phyloP scores from a whole-genome alignment of 2,888 invertebrate genomes.

The Chymomyza caudatula region DNA sequence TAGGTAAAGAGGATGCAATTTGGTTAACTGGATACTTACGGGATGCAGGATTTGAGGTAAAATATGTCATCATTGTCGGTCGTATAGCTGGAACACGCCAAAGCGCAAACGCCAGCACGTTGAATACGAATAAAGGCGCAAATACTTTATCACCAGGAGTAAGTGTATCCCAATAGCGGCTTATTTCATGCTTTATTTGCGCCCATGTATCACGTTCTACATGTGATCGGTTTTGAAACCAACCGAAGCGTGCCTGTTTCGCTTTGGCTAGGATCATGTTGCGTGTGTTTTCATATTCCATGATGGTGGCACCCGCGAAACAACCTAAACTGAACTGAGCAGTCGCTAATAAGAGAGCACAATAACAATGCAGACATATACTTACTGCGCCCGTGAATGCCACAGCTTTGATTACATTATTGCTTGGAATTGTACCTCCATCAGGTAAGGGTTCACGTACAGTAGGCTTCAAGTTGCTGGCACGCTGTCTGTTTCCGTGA shows the following conservation, averaged over 20 bases:
- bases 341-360: background rate
- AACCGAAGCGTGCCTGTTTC: conserved; percentile 78
- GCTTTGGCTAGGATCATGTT: conserved; percentile 69
- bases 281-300: conserved; percentile 88
- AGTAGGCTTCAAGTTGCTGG: conserved; percentile 42
- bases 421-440: conserved; percentile 55
- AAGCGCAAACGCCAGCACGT: conserved; percentile 87
- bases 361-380: background rate
- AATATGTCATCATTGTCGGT: conserved; percentile 88
- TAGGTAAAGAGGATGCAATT: too few species aligned
- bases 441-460: conserved; percentile 33
- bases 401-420: conserved; percentile 70
- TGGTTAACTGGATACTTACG: conserved; percentile 79
- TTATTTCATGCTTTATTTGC: conserved; percentile 62
- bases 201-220: conserved; percentile 52
- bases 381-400: conserved; percentile 74
- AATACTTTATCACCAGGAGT: conserved; percentile 88
- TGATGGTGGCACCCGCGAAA: conserved; percentile 87
- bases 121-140: conserved; percentile 87
- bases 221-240: conserved; percentile 43
- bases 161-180: conserved; percentile 84
- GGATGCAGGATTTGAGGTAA: conserved; percentile 89
- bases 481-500: conserved; percentile 34
- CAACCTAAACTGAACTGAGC: conserved; percentile 83
- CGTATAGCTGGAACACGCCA: conserved; percentile 88